Percentiles rank a stretch among this genome's conserved stretches.
Conservation (phyloP, 2,888 invertebrate species). For the Beris morrisii region DNA sequence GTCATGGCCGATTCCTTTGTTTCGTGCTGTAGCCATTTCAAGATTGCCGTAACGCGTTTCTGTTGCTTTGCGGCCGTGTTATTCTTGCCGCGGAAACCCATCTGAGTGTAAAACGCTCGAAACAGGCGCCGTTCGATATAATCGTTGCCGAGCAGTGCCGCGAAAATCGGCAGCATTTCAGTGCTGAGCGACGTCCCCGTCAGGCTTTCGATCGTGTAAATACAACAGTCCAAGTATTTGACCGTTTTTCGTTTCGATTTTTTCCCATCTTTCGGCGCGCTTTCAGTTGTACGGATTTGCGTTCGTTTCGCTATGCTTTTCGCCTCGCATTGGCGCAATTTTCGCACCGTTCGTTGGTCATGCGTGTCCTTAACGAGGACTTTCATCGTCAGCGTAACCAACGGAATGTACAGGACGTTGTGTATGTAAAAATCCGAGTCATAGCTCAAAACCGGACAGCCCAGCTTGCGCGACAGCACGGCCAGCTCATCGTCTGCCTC, state of each 20-base stretch:
- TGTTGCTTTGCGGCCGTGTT: slow-evolving; percentile 63
- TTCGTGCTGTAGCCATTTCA: slow-evolving; percentile 76
- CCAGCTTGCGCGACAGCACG: slow-evolving; percentile 71
- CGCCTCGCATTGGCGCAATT: slow-evolving; percentile 44
- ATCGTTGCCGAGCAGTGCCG: slow-evolving; percentile 87
- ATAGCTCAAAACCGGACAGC: slow-evolving; percentile 86
- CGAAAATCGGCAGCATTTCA: slow-evolving; percentile 74
- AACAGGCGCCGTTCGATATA: slow-evolving; percentile 73
- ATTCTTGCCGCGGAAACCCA: slow-evolving; percentile 57
- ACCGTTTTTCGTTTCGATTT: slow-evolving; percentile 42
- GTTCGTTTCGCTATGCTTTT: slow-evolving; percentile 50
- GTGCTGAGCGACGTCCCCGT: slow-evolving; percentile 65
- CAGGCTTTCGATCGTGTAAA: slow-evolving; percentile 73
- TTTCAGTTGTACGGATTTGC: slow-evolving; percentile 41
- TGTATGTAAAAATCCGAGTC: slow-evolving; percentile 95
- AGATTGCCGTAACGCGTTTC: slow-evolving; percentile 68
- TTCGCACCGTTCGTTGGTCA: slow-evolving; percentile 22
- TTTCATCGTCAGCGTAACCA: slow-evolving; percentile 65
- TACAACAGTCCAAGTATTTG: slow-evolving; percentile 63
- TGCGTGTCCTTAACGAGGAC: slow-evolving; percentile 47
- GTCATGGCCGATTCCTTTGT: slow-evolving; percentile 69
- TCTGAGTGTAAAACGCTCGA: slow-evolving; percentile 67
- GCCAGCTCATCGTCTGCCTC: slow-evolving; percentile 92
- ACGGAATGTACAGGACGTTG: slow-evolving; percentile 79
- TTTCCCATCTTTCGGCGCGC: background rate